These are phyloP conservation scores for Pipra filicauda DNA, from an alignment of 2,113 vertebrate genomes.

Conservation along the genomic window DNA sequence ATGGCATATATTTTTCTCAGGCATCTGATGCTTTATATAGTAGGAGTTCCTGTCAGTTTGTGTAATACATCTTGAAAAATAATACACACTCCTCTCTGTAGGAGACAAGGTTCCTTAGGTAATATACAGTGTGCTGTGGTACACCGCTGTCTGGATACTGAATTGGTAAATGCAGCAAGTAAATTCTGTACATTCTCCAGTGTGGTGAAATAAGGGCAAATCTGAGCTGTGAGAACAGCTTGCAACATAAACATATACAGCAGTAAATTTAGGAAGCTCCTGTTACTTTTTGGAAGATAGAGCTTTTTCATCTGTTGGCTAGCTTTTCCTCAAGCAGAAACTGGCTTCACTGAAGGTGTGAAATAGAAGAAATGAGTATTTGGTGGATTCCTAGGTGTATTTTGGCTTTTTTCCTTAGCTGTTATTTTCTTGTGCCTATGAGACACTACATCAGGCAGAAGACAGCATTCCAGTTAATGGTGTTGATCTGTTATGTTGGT, in stretches of 20 bases:
- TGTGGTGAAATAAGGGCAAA: background rate
- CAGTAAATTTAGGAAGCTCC: slow-evolving; percentile 25
- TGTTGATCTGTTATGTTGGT: background rate
- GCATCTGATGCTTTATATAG: slow-evolving; percentile 40
- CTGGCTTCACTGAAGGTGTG: background rate
- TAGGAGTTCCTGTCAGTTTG: background rate
- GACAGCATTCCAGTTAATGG: background rate
- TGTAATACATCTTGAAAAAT: slow-evolving; percentile 38
- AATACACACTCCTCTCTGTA: background rate
- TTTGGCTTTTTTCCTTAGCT: background rate
- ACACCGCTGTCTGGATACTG: background rate
- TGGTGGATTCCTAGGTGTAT: background rate
- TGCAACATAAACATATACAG: background rate
- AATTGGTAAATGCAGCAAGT: background rate
- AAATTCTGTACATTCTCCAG: background rate
- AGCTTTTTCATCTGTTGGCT: background rate
- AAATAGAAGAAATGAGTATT: background rate
- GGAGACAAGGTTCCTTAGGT: background rate
- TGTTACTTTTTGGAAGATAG: background rate
- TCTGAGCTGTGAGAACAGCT: background rate
- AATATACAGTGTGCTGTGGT: background rate
- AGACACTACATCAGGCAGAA: background rate
- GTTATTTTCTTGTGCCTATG: background rate
- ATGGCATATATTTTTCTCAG: background rate
- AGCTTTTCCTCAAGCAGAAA: background rate